Base-by-base conservation (phyloP, 2,797 vertebrate species). In the Ctenochaetus hawaiiensis region DNA sequence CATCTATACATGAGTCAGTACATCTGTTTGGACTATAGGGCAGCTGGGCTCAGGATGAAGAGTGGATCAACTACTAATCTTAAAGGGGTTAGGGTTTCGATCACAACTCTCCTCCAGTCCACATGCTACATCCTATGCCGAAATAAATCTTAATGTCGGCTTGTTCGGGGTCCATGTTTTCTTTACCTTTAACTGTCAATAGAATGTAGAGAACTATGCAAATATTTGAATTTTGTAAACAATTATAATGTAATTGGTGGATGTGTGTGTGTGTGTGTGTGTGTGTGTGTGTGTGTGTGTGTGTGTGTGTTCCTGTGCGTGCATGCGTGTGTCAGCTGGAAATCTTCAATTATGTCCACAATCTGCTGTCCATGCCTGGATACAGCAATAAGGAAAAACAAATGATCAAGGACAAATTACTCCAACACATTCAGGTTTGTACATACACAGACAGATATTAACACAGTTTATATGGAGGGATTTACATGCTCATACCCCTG, bases 271-370 rank as follows among this genome's bases (percentile, higher is more conserved):
- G 39, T 10, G 43, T 44, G 43, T 8, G 4, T 10, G 9, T 2
- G 14, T 10, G 43, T 13, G 17, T 17, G 20, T 20, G 8, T n/a
- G n/a, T 20, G 48, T 51, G 49, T 51, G 49, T 51, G 49, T 51
- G n/a, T 51, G n/a, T 51, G 49, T 2, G 7, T 84, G 34, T 71
- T 20, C 53, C 67, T 71, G 45, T 57, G 37, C 59, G 61, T 48
- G 37, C 61, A 18, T 67, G 45, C 62, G 17, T 66, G 13, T 41
- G 13, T 58, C 89, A 99, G 98, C 96, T 95, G 69, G 97, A 99
- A 78, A 93, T 99, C 86, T 99, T 97, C 91, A 97, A 93, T 89
- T 99, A 97, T 67, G 95, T 99, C 81, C 97, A 99, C 91, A 98
- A 99, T 76, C 96, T 99, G 75, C 94, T 99, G 67, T 97, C 97